Evolutionary conservation across 1,140 invertebrate genomes (phyloP), one percentile per base, ranked within the genome.

Genomic region (Sesamia nonagrioides): DNA sequence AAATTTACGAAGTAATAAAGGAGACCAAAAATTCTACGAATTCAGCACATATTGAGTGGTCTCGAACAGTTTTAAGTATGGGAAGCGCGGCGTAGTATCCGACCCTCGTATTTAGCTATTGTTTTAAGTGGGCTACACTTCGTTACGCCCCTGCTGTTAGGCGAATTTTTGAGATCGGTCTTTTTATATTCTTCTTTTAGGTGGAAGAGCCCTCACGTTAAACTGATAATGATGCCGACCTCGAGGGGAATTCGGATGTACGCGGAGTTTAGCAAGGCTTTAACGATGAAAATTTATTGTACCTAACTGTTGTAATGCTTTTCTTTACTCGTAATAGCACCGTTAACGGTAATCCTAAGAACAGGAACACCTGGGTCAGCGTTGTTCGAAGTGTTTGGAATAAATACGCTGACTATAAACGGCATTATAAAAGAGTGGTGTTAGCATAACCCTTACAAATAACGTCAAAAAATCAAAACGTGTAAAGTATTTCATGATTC

Each of bases 11-110:
- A 56, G 88, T 88, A 91, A 91, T 90, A 92, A 91, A 88, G 82
- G 83, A 86, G 80, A 84, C 88, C 78, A 86, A 88, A 91, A 92
- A 90, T 93, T 92, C 90, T 85, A 84, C 86, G 84, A 89, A 92
- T 92, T 94, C 92, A 93, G 92, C 92, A 91, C 87, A 89, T 92
- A 94, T 94, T 88, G 90, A 94, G 93, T 89, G 91, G 86, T 90
- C 87, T 90, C 83, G 75, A 80, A 77, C 61, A 82, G 82, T 88
- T 88, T 85, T 86, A 89, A 91, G 90, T 84, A 92, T 86, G 81
- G 91, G 86, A 90, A 86, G 87, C 78, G 80, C 42, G 58, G 69
- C 78, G 80, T 84, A 88, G 79, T 81, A 80, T 86, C 87, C 84
- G 83, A 88, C 89, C 89, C 91, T 87, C 82, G 89, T 89, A 89